These are phyloP conservation scores for Choristoneura rosaceana DNA, from an alignment of 2,888 invertebrate genomes.

Conservation along the genomic window DNA sequence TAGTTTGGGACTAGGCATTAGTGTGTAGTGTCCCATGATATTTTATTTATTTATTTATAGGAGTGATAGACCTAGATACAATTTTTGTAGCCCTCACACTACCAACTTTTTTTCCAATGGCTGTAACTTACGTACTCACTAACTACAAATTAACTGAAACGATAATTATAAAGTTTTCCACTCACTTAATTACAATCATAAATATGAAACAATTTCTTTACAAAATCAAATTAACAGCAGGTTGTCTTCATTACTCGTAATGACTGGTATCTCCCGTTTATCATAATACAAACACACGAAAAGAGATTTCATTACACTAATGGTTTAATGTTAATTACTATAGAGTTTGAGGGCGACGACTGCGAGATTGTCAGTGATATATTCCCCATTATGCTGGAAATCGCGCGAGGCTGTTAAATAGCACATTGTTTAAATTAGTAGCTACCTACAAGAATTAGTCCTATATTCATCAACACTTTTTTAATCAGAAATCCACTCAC, in stretches of 20 bases:
- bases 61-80: too few relatives aligned
- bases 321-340: slow-evolving; percentile 91
- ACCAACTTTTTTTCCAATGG: too few relatives aligned
- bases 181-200: slow-evolving; percentile 21
- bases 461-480: too few relatives aligned
- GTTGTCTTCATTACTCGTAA: slow-evolving; percentile 37
- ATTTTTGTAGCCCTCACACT: too few relatives aligned
- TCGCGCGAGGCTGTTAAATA: neutral
- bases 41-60: too few relatives aligned
- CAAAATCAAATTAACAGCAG: slow-evolving; percentile 37
- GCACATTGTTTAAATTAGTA: neutral
- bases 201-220: slow-evolving; percentile 34
- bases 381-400: slow-evolving; percentile 11
- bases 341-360: slow-evolving; percentile 83
- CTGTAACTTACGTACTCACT: too few relatives aligned
- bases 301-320: slow-evolving; percentile 91
- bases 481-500: too few relatives aligned
- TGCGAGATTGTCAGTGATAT: slow-evolving; percentile 55
- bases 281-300: slow-evolving; percentile 57
- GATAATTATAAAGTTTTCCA: neutral
- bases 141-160: neutral
- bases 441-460: neutral
- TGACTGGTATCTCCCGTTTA: slow-evolving; percentile 48
- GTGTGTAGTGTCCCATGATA: too few relatives aligned
- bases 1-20: too few relatives aligned